Evolutionary conservation across 2,113 vertebrate genomes (phyloP), one percentile per base, ranked within the genome.

Genomic region (Gobius niger): DNA sequence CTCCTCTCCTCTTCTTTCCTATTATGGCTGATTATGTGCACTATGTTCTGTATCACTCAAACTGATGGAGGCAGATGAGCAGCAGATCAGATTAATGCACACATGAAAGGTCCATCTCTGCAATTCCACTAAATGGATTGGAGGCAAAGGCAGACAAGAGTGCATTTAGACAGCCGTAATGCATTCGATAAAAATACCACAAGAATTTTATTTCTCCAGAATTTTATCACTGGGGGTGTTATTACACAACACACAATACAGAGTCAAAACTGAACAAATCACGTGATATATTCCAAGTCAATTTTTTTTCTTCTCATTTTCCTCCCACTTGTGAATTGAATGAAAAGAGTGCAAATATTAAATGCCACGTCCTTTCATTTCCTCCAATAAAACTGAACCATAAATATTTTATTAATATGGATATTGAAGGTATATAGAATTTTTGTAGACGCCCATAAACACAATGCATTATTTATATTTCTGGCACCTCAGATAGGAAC

Each of bases 1-100:
- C 8, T 60, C 40, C 7, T 59, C 16, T 53, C 12, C 34, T 57
- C 7, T 40, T 13, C 34, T 15, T 41, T 11, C 13, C 34, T 7
- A 15, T 70, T 61, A 76, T 81, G 75, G 14, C 18, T 65, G 16
- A 54, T 70, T 68, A 72, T 76, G 49, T 73, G 78, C 65, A 70
- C 34, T 59, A 18, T 57, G 13, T 49, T 12, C 24, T 56, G 12
- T 16, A 40, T 41, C 14, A 24, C 63, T 47, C 16, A 73, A 68
- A 19, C 24, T 52, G 16, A 52, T 75, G 47, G 52, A 18, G 34
- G 64, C 53, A 52, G 51, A 54, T n/a, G 49, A 52, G 69, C 24
- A 67, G 40, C 57, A 47, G 50, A 65, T 78, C 19, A 56, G 50
- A 74, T 59, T 52, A 49, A 64, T 42, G 57, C 44, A 62, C 46